phyloP scores from a whole-genome alignment of 1,140 invertebrate genomes.

The Trachymyrmex cornetzi region DNA sequence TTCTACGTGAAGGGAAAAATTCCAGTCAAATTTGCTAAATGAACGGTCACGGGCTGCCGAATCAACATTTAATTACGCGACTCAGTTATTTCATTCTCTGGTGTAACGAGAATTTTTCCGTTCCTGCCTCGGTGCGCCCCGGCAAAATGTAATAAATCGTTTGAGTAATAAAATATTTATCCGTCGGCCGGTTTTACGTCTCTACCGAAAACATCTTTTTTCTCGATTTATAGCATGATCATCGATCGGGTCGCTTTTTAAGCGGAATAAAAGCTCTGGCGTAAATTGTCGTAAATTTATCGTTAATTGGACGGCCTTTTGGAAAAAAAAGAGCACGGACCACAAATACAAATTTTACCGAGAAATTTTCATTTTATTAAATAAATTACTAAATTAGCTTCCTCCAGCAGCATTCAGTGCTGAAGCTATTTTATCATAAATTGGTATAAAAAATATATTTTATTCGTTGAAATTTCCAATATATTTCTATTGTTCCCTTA shows the following conservation, averaged over 20 bases:
- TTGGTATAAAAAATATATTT: background rate
- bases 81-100: conserved; percentile 56
- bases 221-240: conserved; percentile 51
- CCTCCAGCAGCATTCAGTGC: background rate
- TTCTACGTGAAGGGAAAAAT: conserved; percentile 50
- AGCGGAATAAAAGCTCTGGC: conserved; percentile 28
- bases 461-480: background rate
- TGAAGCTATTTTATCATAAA: conserved; percentile 19
- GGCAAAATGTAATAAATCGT: conserved; percentile 62
- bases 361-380: conserved; percentile 33
- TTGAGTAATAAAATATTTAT: conserved; percentile 65
- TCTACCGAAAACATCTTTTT: conserved; percentile 63
- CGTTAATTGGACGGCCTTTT: conserved; percentile 37
- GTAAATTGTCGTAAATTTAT: conserved; percentile 56
- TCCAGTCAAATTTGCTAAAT: conserved; percentile 64
- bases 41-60: conserved; percentile 59
- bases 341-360: conserved; percentile 26
- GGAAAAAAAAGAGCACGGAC: conserved; percentile 9
- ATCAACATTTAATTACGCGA: conserved; percentile 65
- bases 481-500: background rate
- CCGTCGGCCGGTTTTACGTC: conserved; percentile 41
- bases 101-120: conserved; percentile 63
- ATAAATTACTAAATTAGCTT: conserved; percentile 31
- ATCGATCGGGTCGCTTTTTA: conserved; percentile 54
- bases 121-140: conserved; percentile 30